Conservation (phyloP, 2,113 vertebrate genomes). For the Connochaetes taurinus region DNA sequence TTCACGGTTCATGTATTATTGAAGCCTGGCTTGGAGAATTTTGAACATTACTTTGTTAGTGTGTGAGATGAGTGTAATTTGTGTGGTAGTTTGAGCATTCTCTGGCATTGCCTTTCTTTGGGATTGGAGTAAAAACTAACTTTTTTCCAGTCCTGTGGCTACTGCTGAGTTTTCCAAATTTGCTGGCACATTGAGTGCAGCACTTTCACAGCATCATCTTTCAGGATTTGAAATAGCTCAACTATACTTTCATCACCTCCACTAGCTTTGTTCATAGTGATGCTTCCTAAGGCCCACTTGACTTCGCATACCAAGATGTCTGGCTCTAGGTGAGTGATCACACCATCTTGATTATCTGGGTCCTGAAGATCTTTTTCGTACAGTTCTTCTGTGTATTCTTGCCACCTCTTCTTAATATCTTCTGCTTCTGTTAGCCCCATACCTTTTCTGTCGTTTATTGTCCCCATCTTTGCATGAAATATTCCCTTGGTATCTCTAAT, state of each 20-base stretch:
- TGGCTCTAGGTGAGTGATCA: not conserved
- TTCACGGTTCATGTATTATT: not conserved
- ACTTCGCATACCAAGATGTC: not conserved
- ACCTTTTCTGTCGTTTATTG: not conserved
- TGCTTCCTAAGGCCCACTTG: not conserved
- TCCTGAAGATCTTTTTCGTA: not conserved
- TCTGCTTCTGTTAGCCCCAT: not conserved
- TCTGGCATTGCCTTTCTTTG: not conserved
- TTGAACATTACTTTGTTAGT: not conserved
- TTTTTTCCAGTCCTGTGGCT: not conserved
- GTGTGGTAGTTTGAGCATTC: not conserved
- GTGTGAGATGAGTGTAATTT: not conserved
- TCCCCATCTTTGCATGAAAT: not conserved
- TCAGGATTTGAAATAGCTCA: not conserved
- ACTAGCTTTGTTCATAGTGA: not conserved
- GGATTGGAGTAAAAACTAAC: not conserved
- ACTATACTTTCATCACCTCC: not conserved
- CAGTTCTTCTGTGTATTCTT: not conserved
- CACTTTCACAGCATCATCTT: not conserved
- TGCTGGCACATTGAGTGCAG: not conserved
- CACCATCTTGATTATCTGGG: not conserved
- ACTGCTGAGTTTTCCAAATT: not conserved
- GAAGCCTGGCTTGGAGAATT: not conserved
- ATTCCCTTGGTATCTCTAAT: not conserved
- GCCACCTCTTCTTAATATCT: not conserved